Percentiles rank a stretch among this genome's conserved stretches.
Evolutionary conservation across 2,888 invertebrate genomes (phyloP).

Genomic region (Orthosia gothica): DNA sequence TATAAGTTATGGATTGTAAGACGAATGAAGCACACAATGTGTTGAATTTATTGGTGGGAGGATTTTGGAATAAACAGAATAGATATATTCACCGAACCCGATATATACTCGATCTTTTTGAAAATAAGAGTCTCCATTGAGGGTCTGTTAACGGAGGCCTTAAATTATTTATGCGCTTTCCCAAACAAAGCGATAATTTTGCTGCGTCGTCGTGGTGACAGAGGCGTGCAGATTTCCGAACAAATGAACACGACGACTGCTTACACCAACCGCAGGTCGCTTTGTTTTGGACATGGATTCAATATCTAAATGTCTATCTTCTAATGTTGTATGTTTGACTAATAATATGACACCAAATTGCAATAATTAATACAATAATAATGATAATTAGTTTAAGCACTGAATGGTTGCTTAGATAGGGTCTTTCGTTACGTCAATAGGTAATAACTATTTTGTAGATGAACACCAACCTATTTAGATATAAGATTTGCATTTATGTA

Average conservation of each 20-base stretch:
- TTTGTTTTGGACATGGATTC: neutral
- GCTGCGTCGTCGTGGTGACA: neutral
- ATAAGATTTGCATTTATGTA: slow-evolving; percentile 36
- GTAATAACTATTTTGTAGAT: slow-evolving; percentile 29
- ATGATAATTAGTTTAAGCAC: slow-evolving; percentile 34
- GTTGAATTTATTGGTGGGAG: neutral
- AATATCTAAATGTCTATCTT: slow-evolving; percentile 1
- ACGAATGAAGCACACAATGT: neutral
- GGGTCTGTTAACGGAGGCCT: neutral
- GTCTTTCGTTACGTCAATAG: slow-evolving; percentile 16
- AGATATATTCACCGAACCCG: neutral
- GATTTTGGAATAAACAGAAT: neutral
- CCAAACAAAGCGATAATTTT: neutral
- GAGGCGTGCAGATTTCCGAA: neutral
- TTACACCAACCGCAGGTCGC: neutral
- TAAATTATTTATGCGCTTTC: neutral
- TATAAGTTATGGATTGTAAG: neutral
- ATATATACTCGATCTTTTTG: neutral
- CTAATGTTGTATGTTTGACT: neutral
- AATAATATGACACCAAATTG: slow-evolving; percentile 20
- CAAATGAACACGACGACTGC: neutral
- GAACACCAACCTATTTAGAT: slow-evolving; percentile 21
- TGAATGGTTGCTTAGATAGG: slow-evolving; percentile 23
- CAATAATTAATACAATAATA: slow-evolving; percentile 59
- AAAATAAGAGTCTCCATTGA: neutral